Conservation (phyloP, 1,140 invertebrate genomes). For the Camponotus vicinus region DNA sequence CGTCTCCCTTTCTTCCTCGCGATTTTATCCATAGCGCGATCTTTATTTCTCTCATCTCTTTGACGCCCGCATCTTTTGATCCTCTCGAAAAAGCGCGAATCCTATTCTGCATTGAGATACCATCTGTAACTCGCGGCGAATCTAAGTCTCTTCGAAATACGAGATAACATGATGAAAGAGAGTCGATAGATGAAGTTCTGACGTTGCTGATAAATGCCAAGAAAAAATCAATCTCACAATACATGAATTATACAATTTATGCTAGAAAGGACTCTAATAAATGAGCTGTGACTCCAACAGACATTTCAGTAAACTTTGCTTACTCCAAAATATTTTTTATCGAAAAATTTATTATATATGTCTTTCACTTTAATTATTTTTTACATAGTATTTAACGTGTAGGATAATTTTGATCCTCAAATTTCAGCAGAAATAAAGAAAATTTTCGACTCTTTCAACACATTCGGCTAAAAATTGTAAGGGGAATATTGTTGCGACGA, state of each 20-base stretch:
- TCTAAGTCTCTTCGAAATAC: constrained; percentile 6
- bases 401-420: neutral
- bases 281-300: neutral
- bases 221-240: neutral
- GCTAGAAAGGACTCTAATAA: neutral
- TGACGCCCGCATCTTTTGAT: neutral
- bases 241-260: constrained; percentile 12
- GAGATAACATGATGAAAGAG: constrained; percentile 12
- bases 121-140: constrained; percentile 3
- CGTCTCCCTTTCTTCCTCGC: constrained; percentile 34
- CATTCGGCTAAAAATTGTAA: neutral
- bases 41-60: constrained; percentile 22
- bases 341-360: neutral
- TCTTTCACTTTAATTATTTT: no score
- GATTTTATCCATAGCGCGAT: constrained; percentile 75
- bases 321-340: neutral
- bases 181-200: neutral
- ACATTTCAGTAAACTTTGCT: neutral
- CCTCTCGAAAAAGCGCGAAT: neutral
- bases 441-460: neutral
- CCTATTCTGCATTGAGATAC: neutral
- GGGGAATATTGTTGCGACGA: neutral
- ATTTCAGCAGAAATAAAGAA: neutral
- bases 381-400: neutral
- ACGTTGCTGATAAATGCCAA: neutral